Conservation (phyloP, 2,113 vertebrate genomes). For the Thymallus thymallus region DNA sequence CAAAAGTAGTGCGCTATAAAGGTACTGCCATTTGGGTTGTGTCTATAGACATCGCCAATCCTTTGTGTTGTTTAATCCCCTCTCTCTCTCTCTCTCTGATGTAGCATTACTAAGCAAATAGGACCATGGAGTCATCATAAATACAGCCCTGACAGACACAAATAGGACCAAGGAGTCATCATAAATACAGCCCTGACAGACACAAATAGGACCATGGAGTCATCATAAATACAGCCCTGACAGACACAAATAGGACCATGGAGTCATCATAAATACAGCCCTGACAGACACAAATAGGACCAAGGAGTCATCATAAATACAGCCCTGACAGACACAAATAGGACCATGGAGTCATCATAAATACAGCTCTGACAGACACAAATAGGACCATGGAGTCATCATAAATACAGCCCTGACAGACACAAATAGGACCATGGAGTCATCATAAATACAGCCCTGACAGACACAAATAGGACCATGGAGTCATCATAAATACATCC, state of each 20-base stretch:
- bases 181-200: constrained; percentile 7
- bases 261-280: neutral
- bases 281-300: constrained; percentile 23
- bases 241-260: constrained; percentile 30
- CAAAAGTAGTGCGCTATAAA: too few relatives aligned
- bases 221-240: constrained; percentile 3
- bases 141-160: constrained; percentile 26
- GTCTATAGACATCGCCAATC: too few relatives aligned
- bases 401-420: constrained; percentile 7
- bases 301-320: constrained; percentile 11
- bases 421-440: constrained; percentile 23
- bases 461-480: constrained; percentile 30
- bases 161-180: constrained; percentile 29
- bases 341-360: constrained; percentile 12
- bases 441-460: constrained; percentile 3
- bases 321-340: constrained; percentile 17
- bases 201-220: constrained; percentile 23
- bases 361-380: constrained; percentile 12
- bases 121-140: constrained; percentile 12
- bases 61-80: constrained; percentile 20
- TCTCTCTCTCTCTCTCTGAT: constrained; percentile 1
- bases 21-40: neutral
- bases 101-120: constrained; percentile 16
- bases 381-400: constrained; percentile 18
- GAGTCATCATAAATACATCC: neutral